Evolutionary conservation across 2,888 invertebrate species (phyloP).

Genomic region (Nemoura dubitans): DNA sequence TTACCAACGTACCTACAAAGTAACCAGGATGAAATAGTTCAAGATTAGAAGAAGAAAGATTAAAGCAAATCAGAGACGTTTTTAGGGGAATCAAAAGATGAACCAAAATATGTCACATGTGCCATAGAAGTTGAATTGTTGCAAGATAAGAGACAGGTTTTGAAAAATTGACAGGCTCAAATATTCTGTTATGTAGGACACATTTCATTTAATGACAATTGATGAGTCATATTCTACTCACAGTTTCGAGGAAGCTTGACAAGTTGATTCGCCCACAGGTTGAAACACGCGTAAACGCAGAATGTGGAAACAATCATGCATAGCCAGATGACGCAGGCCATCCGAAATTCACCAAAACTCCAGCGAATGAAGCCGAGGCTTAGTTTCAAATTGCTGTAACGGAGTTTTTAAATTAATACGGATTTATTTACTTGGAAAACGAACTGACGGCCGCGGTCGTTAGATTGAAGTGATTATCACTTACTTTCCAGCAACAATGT

Average conservation of each 20-base stretch:
- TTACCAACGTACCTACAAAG: no score
- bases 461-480: no score
- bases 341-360: constrained; percentile 69
- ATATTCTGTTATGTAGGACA: no score
- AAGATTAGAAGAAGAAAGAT: no score
- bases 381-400: constrained; percentile 62
- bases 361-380: constrained; percentile 68
- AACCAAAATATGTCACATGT: no score
- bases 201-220: not conserved
- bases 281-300: constrained; percentile 60
- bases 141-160: no score
- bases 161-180: no score
- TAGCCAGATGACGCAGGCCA: constrained; percentile 67
- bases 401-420: not conserved
- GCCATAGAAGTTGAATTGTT: no score
- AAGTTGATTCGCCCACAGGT: constrained; percentile 62
- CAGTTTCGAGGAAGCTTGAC: constrained; percentile 57
- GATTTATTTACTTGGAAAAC: not conserved
- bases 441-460: no score
- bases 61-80: no score
- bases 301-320: constrained; percentile 62
- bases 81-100: no score
- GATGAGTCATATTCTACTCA: constrained; percentile 53
- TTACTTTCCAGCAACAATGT: constrained; percentile 80
- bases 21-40: no score